Conservation (phyloP, 2,888 invertebrate genomes). For the Gisinianus flammeolus region DNA sequence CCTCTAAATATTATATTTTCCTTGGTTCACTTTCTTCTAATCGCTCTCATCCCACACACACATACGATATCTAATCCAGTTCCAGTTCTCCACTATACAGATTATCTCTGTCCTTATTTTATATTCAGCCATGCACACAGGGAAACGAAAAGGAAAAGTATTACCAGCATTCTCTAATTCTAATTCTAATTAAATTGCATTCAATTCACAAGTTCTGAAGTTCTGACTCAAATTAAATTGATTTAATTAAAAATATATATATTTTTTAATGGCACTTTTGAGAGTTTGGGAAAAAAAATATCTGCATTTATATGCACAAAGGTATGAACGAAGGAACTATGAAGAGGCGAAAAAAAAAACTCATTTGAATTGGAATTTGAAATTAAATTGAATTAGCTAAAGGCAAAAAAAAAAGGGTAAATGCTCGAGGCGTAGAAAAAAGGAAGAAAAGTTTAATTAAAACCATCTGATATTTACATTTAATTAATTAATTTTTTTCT, state of each 20-base stretch:
- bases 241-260: too few species aligned
- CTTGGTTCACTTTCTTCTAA: not conserved
- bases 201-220: too few species aligned
- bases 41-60: not conserved
- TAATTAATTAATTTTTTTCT: slow-evolving; percentile 5
- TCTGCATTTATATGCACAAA: too few species aligned
- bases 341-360: not conserved
- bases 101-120: not conserved
- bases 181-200: too few species aligned
- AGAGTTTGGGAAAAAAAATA: too few species aligned
- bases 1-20: not conserved
- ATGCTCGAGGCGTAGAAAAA: too few species aligned
- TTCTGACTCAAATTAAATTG: too few species aligned
- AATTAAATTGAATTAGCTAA: not conserved
- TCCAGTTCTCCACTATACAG: not conserved
- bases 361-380: not conserved
- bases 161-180: too few species aligned
- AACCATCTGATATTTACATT: not conserved
- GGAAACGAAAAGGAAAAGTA: too few species aligned
- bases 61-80: not conserved
- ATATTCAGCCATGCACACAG: not conserved
- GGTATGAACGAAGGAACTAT: too few species aligned
- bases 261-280: too few species aligned
- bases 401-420: too few species aligned
- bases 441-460: not conserved